Evolutionary conservation across 64 coral and sea anemone genomes (phyloP).

Genomic region (Dendrophyllia cribrosa): DNA sequence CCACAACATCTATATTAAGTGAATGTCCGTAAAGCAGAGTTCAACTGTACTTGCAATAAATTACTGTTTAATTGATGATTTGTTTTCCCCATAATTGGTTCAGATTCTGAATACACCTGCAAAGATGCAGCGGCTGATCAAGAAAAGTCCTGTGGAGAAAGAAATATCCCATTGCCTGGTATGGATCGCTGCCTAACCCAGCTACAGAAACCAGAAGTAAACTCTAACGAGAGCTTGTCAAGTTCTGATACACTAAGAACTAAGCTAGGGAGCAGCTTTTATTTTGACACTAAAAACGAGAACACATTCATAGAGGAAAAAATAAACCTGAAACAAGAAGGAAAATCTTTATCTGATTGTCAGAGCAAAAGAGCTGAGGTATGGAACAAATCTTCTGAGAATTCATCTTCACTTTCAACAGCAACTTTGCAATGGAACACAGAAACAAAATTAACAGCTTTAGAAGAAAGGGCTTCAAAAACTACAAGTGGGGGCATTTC

Average conservation of each 20-base stretch:
- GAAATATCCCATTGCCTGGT: not conserved
- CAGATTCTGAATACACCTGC: constrained; percentile 69
- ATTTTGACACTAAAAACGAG: not conserved
- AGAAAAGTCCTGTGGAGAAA: not conserved
- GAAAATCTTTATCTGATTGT: not conserved
- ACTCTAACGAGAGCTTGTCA: not conserved
- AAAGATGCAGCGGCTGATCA: not conserved
- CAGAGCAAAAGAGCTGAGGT: constrained; percentile 4
- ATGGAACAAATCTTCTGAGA: not conserved
- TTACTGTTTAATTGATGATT: not conserved
- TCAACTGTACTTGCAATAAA: too few species aligned
- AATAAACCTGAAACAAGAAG: not conserved
- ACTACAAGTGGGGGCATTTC: constrained; percentile 2
- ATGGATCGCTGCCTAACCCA: not conserved
- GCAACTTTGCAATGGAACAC: not conserved
- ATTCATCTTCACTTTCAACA: not conserved
- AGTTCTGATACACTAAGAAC: not conserved
- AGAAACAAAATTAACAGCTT: not conserved
- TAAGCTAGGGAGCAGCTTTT: not conserved
- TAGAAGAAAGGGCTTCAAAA: not conserved
- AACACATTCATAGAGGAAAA: constrained; percentile 1
- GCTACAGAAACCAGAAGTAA: not conserved
- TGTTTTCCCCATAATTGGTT: not conserved
- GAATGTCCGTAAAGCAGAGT: too few species aligned
- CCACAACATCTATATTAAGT: too few species aligned